Evolutionary conservation across 2,113 vertebrate species (phyloP).

Genomic region (Perccottus glenii): DNA sequence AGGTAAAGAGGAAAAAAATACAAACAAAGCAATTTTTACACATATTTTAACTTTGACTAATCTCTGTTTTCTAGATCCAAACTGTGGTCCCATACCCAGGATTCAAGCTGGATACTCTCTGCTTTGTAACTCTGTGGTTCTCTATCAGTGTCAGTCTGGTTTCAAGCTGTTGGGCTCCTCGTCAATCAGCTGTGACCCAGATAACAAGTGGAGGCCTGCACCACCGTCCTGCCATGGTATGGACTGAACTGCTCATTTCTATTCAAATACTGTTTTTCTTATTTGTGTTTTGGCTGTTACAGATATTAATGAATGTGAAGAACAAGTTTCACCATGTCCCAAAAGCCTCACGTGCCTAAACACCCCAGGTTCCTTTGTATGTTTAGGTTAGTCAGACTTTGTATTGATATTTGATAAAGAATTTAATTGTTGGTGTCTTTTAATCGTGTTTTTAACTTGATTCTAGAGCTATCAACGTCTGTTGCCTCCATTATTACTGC

Average conservation of each 20-base stretch:
- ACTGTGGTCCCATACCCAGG: slow-evolving; percentile 75
- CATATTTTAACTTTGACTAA: neutral
- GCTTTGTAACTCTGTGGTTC: slow-evolving; percentile 69
- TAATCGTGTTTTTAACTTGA: slow-evolving; percentile 12
- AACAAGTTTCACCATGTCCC: slow-evolving; percentile 62
- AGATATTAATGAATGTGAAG: slow-evolving; percentile 80
- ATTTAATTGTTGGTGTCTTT: neutral
- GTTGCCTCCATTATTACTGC: slow-evolving; percentile 60
- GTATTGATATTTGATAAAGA: slow-evolving; percentile 2
- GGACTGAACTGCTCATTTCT: neutral
- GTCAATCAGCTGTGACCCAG: slow-evolving; percentile 73
- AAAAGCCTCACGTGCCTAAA: slow-evolving; percentile 71
- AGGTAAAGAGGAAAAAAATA: slow-evolving; percentile 52
- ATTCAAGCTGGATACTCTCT: slow-evolving; percentile 73
- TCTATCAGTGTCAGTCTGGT: slow-evolving; percentile 77
- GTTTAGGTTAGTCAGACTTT: slow-evolving; percentile 65
- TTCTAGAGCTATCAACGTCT: slow-evolving; percentile 64
- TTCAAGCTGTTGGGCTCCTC: slow-evolving; percentile 73
- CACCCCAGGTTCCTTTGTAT: slow-evolving; percentile 73
- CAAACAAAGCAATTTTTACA: neutral
- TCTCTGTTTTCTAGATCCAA: slow-evolving; percentile 64
- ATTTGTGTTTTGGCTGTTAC: slow-evolving; percentile 17
- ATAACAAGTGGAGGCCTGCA: slow-evolving; percentile 70
- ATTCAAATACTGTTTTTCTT: neutral
- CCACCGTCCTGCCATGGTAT: slow-evolving; percentile 79